These are phyloP conservation scores for Tetragonisca angustula DNA, from an alignment of 2,888 invertebrate genomes.

Conservation along the genomic window DNA sequence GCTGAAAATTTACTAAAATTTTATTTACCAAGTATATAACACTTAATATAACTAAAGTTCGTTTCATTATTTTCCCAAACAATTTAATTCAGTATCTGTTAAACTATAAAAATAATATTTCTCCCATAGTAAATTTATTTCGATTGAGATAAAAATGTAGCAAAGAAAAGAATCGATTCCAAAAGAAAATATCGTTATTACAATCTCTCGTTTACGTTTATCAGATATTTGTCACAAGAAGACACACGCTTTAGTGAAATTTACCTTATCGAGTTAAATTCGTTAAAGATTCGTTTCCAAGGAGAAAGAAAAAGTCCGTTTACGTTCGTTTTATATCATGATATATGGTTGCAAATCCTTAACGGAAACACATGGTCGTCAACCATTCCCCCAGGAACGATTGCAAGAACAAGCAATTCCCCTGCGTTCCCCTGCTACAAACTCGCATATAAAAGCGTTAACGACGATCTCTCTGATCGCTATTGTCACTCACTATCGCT, in stretches of 20 bases:
- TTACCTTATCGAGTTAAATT: background rate
- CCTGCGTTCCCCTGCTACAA: constrained; percentile 24
- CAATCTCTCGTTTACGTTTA: background rate
- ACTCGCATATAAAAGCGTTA: constrained; percentile 37
- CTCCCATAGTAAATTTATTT: too few relatives aligned
- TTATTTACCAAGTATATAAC: background rate
- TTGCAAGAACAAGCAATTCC: constrained; percentile 18
- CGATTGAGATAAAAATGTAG: too few relatives aligned
- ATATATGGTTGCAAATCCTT: background rate
- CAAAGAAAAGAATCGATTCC: background rate
- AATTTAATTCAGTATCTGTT: too few relatives aligned
- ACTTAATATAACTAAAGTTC: too few relatives aligned
- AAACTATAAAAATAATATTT: too few relatives aligned
- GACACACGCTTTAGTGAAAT: background rate
- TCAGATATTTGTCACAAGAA: background rate
- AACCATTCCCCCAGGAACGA: background rate
- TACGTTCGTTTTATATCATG: background rate
- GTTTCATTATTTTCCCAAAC: too few relatives aligned
- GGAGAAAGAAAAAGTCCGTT: background rate
- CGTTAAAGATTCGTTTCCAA: background rate
- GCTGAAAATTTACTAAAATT: background rate
- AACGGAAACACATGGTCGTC: background rate
- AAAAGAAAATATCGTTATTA: background rate
- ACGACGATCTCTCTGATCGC: constrained; percentile 50
- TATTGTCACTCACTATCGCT: constrained; percentile 58